Evolutionary conservation across 1,140 invertebrate genomes (phyloP), one percentile per base, ranked within the genome.

Genomic region (Plodia interpunctella): DNA sequence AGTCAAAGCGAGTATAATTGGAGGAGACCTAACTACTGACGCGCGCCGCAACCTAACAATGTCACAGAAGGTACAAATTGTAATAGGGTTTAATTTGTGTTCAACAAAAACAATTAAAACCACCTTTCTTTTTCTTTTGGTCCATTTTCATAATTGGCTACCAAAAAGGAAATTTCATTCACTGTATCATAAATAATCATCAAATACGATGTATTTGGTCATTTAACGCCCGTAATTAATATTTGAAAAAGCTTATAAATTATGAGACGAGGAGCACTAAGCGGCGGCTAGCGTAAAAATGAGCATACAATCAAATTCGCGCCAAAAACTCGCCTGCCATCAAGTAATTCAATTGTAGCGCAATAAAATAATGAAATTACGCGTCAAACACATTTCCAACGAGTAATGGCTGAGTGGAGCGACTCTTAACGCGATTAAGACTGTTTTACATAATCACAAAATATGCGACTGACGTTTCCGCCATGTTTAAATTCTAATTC

Each of bases 341-440:
- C 57, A 51, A 18, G 49, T 52, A 72, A 73, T 67, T 68, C 62
- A 66, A 72, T 70, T 66, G 58, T 60, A 61, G 58, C 65, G 66
- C 66, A 70, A 76, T 76, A 71, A 76, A 68, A 72, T 78, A 76
- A 78, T 74, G 60, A 58, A 68, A 72, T 78, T 78, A 75, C 56
- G 60, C 69, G 67, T 74, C 70, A 72, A 76, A 76, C 69, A 78
- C 71, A 70, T 74, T 78, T 70, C 56, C 59, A 66, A 57, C 61
- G 55, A 20, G 62, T 64, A 67, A 72, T 73, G 63, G 65, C 59
- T 57, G 63, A 25, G 49, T 53, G 30, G 19, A 53, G 62, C 57
- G 68, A 68, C 68, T 44, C 38, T 65, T 68, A 72, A 76, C 63
- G 52, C 69, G 63, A 70, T 76, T 74, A 76, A 63, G 56, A 59